Evolutionary conservation across 2,888 invertebrate species (phyloP), one percentile per base, ranked within the genome.

Genomic region (Galerucella pusilla): DNA sequence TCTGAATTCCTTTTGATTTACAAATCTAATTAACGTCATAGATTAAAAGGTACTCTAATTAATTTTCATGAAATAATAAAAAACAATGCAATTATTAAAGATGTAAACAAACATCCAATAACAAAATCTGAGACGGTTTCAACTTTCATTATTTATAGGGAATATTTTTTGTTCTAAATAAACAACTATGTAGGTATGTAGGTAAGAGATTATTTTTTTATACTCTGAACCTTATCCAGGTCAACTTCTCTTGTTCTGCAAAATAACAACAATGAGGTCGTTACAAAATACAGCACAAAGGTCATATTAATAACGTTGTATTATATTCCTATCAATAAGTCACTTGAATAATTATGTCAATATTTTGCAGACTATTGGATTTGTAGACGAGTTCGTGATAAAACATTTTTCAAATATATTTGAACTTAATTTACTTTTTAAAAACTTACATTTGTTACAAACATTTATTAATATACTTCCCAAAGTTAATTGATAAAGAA

Each of bases 131-230:
- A 42, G 35, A 7, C 35, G 35, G 1, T 42, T 42, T 42, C 7
- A 7, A 35, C 35, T 6, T 35, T 35, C 35, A 35, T 35, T 20
- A 16, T 57, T 3, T 14, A 54, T 49, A 14, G n/a, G 57, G 57
- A 57, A 16, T 49, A 14, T 49, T 11, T 57, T 57, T 16, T 57
- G 57, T 57, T 57, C 57, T 57, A 20, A 57, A 57, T 57, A 57
- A 57, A 57, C 57, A 57, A 57, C 2, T 57, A 57, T 57, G 57
- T 57, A 57, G 57, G 57, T 57, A 57, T 57, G 20, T 57, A 57
- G 57, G 57, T 57, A 57, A 57, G 11, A 57, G 57, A 57, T 57
- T 57, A 57, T 57, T 20, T 57, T 57, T 57, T 57, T 57, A 16
- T 20, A 57, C 7, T 57, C 20, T 57, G 57, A 57, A 57, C 57